These are phyloP conservation scores for Trialeurodes vaporariorum DNA, from an alignment of 1,140 invertebrate species.

Conservation along the genomic window DNA sequence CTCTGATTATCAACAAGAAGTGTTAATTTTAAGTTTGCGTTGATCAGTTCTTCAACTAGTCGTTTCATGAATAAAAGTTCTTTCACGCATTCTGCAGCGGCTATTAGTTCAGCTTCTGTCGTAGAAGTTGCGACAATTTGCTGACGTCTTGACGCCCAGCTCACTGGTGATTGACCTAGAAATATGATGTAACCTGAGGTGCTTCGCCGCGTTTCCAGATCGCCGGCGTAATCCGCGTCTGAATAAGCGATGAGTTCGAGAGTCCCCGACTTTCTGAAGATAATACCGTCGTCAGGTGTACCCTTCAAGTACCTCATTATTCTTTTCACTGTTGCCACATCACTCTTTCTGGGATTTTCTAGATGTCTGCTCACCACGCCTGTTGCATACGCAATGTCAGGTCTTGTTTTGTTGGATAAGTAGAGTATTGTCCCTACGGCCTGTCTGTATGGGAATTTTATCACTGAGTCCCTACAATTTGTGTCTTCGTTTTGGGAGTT, in stretches of 20 bases:
- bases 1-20: constrained; percentile 15
- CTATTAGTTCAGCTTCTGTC: too few species aligned
- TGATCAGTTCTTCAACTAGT: constrained; percentile 5
- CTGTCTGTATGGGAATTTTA: too few species aligned
- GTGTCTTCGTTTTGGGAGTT: neutral
- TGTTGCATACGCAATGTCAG: too few species aligned
- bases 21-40: neutral
- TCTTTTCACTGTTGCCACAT: constrained; percentile 19
- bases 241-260: constrained; percentile 11
- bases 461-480: constrained; percentile 15
- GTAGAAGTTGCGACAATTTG: too few species aligned
- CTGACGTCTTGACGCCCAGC: too few species aligned
- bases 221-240: too few species aligned
- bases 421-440: too few species aligned
- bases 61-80: constrained; percentile 13
- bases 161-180: too few species aligned
- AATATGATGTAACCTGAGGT: too few species aligned
- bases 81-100: constrained; percentile 8
- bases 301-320: constrained; percentile 30
- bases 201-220: too few species aligned
- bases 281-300: constrained; percentile 22
- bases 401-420: too few species aligned
- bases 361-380: constrained; percentile 18
- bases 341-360: neutral
- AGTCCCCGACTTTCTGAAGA: neutral